These are phyloP conservation scores for Stenopsyche tienmushanensis DNA, from an alignment of 1,140 invertebrate species.

Conservation along the genomic window DNA sequence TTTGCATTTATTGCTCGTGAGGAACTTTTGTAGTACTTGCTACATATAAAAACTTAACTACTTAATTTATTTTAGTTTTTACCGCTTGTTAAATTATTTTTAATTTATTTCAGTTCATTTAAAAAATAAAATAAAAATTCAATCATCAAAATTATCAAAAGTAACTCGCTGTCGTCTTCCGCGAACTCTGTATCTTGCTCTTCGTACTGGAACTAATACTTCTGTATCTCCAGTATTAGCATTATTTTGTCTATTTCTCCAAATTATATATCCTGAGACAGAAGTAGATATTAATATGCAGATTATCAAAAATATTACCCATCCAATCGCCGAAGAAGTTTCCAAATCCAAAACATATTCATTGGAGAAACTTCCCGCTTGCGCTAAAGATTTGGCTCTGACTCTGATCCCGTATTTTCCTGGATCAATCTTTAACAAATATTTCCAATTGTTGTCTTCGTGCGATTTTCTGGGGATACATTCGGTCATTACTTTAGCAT, in stretches of 20 bases:
- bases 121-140: too few relatives aligned
- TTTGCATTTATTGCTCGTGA: too few relatives aligned
- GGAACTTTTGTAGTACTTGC: too few relatives aligned
- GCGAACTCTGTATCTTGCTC: not conserved
- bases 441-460: constrained; percentile 38
- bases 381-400: constrained; percentile 62
- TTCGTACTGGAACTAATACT: too few relatives aligned
- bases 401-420: constrained; percentile 67
- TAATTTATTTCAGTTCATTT: too few relatives aligned
- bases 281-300: not conserved
- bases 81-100: too few relatives aligned
- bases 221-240: not conserved
- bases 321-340: not conserved
- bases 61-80: too few relatives aligned
- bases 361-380: not conserved
- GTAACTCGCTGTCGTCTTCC: not conserved
- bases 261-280: not conserved
- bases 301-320: not conserved
- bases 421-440: constrained; percentile 46
- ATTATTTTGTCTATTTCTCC: not conserved
- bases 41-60: too few relatives aligned
- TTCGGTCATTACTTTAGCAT: constrained; percentile 36
- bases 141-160: not conserved
- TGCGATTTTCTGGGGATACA: constrained; percentile 52
- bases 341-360: not conserved